Percentiles rank a stretch among this genome's conserved stretches.
phyloP scores from a whole-genome alignment of 2,113 vertebrate genomes.

The Hippopotamus amphibius region DNA sequence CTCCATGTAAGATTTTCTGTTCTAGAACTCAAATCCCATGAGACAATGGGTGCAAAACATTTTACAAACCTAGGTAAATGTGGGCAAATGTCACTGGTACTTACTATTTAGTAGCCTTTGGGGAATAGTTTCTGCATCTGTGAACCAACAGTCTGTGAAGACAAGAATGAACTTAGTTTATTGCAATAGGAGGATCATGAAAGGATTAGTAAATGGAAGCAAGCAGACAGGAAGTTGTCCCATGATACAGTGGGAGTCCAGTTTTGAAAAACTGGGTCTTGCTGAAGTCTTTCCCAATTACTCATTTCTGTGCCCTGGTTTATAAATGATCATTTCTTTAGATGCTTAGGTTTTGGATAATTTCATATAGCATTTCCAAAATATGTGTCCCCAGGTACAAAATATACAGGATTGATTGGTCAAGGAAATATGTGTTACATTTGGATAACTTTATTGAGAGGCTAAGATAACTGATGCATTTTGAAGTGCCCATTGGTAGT shows the following conservation, averaged over 20 bases:
- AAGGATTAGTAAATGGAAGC: conserved; percentile 21
- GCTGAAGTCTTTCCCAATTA: not conserved
- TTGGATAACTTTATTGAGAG: conserved; percentile 57
- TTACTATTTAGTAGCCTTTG: conserved; percentile 24
- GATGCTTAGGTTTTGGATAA: conserved; percentile 51
- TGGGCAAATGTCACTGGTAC: conserved; percentile 21
- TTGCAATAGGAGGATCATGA: not conserved
- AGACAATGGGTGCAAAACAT: not conserved
- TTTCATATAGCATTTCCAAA: conserved; percentile 52
- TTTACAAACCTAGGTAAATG: conserved; percentile 44
- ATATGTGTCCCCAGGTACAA: conserved; percentile 51
- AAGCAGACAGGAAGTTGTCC: conserved; percentile 32
- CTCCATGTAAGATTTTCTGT: not conserved
- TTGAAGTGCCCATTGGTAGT: conserved; percentile 65
- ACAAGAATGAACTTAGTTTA: conserved; percentile 3
- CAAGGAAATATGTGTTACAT: conserved; percentile 61
- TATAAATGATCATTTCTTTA: conserved; percentile 45
- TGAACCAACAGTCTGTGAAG: conserved; percentile 55
- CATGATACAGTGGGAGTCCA: not conserved
- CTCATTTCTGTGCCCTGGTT: conserved; percentile 13
- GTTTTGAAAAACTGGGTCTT: conserved; percentile 6
- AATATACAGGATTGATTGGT: conserved; percentile 54
- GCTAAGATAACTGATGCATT: conserved; percentile 72
- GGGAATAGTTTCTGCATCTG: conserved; percentile 52
- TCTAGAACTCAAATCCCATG: conserved; percentile 37